Base-by-base conservation (phyloP, 2,888 invertebrate species). In the Parnassius orleans region DNA sequence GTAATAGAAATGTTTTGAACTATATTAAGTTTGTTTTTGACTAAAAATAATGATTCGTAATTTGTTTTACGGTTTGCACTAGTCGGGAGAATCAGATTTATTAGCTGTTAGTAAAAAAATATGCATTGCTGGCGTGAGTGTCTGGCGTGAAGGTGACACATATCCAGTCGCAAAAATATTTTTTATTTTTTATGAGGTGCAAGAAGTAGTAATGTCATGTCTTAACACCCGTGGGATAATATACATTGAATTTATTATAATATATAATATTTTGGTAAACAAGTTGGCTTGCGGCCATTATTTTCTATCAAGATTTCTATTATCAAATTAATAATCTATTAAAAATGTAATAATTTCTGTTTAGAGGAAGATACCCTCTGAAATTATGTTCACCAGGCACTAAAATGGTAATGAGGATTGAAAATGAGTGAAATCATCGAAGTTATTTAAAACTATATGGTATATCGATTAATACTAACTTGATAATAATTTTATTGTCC, bases 141-240 rank as follows among this genome's bases (percentile, higher is more conserved):
- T 69, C 72, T 72, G 72, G 73, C 68, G 66, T 60, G 60, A 65
- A 64, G 75, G 73, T 76, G 76, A 80, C 75, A 78, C 75, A 78
- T 19, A 19, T 75, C 72, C 68, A 80, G 44, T 79, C 60, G 65
- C 65, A 64, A 71, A 83, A 84, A 83, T 77, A 83, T 83, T 85
- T 82, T 83, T 80, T 84, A 86, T 80, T 86, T 90, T 88, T 88
- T 86, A 89, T 84, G 86, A 87, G 83, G 84, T 91, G 89, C 89
- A 90, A 87, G 80, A 77, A 73, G 80, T 73, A 75, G 81, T 85
- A 86, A 80, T 78, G 33, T 33, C 7, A 10, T 48, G 14, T 48
- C 48, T 80, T 73, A 83, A 80, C 79, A 88, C 85, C 80, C 81
- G 84, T 83, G 86, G 85, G 89, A 87, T 87, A 81, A 81, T 86